Evolutionary conservation across 2,113 vertebrate genomes (phyloP), one percentile per base, ranked within the genome.

Genomic region (Hemibagrus wyckioides): DNA sequence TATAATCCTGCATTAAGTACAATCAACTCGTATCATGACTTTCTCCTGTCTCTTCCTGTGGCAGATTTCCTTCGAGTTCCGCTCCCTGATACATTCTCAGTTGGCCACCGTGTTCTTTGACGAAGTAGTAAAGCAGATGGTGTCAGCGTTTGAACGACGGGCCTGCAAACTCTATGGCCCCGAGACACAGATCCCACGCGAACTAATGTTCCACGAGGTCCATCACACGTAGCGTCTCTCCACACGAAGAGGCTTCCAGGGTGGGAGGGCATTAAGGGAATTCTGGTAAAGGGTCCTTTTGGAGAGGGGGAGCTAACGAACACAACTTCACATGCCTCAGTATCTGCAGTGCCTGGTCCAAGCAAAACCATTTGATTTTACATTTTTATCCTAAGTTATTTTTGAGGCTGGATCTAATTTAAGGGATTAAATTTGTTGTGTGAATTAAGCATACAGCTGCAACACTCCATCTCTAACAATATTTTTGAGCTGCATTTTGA

Each of bases 61-160:
- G 67, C 94, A 99, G 98, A 94, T 99, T 92, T 98, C 98, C 83
- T 99, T 99, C 36, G 98, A 99, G 94, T 99, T 99, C 87, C 97
- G 97, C 54, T 99, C 98, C 9, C 95, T 99, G 88, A 92, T 99
- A 28, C 98, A 99, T 93, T 99, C 98, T 48, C 97, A 99, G 87
- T 95, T 99, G 0, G 96, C 97, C 30, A 95, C 97, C 0, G 87
- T 99, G 6, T 99, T 99, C 94, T 99, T 99, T 1, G 98, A 99
- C 36, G 97, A 99, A 94, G 98, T 99, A 76, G 97, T 99, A 76
- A 99, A 99, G 93, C 97, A 99, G 93, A 99, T 97, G 97, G 98
- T 99, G 0, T 94, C 96, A 0, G 97, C 97, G 9, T 99, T 99
- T 86, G 97, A 99, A 93, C 95, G 96, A 63, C 96, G 96, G 83